These are phyloP conservation scores for Mesaphorura yosii DNA, from an alignment of 1,140 invertebrate species.

Conservation along the genomic window DNA sequence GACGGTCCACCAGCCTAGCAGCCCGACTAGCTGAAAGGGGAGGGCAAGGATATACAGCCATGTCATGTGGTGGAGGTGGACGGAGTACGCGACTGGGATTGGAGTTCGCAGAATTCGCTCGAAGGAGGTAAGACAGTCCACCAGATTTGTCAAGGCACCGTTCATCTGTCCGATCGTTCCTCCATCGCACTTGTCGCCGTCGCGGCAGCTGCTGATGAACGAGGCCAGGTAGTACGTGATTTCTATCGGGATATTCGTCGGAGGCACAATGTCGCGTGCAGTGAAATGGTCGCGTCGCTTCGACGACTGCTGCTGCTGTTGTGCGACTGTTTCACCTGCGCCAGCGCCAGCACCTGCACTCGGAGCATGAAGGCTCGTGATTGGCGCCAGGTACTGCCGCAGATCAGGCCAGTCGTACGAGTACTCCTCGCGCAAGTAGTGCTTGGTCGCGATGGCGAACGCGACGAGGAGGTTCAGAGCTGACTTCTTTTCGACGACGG, in stretches of 20 bases:
- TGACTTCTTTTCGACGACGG: conserved; percentile 12
- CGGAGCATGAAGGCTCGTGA: too few species aligned
- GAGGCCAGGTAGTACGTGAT: too few species aligned
- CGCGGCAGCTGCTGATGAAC: too few species aligned
- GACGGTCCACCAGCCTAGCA: conserved; percentile 8
- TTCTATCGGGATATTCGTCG: too few species aligned
- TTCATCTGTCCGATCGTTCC: too few species aligned
- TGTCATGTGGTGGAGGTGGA: conserved; percentile 12
- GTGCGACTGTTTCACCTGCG: too few species aligned
- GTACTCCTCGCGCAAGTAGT: conserved; percentile 18
- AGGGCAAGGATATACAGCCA: conserved; percentile 14
- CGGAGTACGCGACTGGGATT: conserved; percentile 16
- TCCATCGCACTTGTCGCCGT: too few species aligned
- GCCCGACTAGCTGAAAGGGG: conserved; percentile 6
- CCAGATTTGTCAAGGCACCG: conserved; percentile 12
- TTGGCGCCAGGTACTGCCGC: too few species aligned
- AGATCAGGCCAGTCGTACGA: conserved; percentile 17
- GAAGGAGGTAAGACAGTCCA: conserved; percentile 16
- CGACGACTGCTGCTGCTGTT: too few species aligned
- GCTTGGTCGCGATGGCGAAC: conserved; percentile 8
- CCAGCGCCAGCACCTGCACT: too few species aligned
- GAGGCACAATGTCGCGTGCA: too few species aligned
- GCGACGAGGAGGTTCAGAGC: conserved; percentile 13
- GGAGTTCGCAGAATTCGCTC: conserved; percentile 17
- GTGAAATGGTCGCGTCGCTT: too few species aligned